A percentile compares a stretch with the other conserved stretches of the same genome.
These are phyloP conservation scores for Epirrhoe tristata DNA, from an alignment of 2,888 invertebrate species.

Conservation along the genomic window DNA sequence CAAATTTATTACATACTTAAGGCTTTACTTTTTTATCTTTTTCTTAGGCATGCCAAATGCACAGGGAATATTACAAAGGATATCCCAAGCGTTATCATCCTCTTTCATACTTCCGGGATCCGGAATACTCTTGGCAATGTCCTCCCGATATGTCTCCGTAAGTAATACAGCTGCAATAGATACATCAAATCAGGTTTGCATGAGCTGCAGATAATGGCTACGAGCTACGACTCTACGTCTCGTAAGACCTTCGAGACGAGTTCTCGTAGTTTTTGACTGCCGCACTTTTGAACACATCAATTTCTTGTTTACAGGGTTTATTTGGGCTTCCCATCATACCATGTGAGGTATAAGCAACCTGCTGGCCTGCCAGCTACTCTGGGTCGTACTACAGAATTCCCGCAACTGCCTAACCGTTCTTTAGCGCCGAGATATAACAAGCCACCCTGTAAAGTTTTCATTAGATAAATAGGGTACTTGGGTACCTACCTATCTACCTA, in stretches of 20 bases:
- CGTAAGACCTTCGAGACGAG: no score
- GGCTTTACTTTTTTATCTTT: not conserved
- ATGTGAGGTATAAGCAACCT: conserved; percentile 83
- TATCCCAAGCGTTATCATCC: conserved; percentile 83
- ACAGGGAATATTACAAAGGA: conserved; percentile 86
- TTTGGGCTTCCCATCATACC: conserved; percentile 79
- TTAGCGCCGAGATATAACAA: conserved; percentile 80
- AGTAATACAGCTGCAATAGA: conserved; percentile 45
- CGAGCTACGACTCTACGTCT: no score
- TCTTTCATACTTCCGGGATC: conserved; percentile 78
- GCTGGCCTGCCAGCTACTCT: conserved; percentile 73
- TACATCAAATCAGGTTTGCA: no score
- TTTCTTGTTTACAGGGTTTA: conserved; percentile 69
- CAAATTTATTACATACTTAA: no score
- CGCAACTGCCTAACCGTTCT: conserved; percentile 79
- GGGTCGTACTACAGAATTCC: conserved; percentile 68
- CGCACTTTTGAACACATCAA: not conserved
- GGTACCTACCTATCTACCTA: no score
- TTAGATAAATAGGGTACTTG: conserved; percentile 46
- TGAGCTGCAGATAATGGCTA: no score
- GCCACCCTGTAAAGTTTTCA: conserved; percentile 76
- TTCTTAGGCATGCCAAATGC: conserved; percentile 80
- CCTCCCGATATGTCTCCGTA: conserved; percentile 77
- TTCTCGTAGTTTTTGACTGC: no score
- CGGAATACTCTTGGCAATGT: conserved; percentile 79